phyloP scores from a whole-genome alignment of 2,797 vertebrate genomes.

The Poecilia picta region DNA sequence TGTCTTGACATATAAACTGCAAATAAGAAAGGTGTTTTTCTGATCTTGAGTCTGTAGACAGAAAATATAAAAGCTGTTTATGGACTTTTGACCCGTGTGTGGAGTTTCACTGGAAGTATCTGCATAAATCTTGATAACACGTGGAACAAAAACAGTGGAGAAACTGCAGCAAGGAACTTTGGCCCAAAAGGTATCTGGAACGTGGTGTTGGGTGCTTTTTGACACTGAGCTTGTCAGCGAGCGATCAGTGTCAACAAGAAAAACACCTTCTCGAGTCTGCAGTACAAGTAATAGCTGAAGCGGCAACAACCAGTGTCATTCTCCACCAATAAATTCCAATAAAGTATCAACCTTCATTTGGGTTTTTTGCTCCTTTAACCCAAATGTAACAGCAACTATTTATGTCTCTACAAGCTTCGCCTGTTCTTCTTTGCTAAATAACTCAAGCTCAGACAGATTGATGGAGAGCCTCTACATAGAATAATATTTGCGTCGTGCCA shows the following conservation, averaged over 20 bases:
- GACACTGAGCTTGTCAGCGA: constrained; percentile 31
- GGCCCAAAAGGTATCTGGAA: constrained; percentile 25
- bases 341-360: neutral
- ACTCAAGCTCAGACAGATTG: neutral
- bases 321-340: neutral
- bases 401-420: neutral
- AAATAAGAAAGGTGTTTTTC: constrained; percentile 19
- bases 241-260: constrained; percentile 39
- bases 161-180: constrained; percentile 43
- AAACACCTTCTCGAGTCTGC: constrained; percentile 31
- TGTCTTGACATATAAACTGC: constrained; percentile 8
- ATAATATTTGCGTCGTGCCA: neutral
- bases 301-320: neutral
- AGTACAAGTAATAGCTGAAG: neutral
- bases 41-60: constrained; percentile 12
- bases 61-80: constrained; percentile 12
- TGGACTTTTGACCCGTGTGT: constrained; percentile 33
- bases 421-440: neutral
- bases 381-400: neutral
- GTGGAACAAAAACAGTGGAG: constrained; percentile 25
- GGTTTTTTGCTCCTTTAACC: neutral
- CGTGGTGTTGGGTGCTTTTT: constrained; percentile 1
- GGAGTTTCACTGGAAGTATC: constrained; percentile 37
- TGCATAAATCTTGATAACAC: constrained; percentile 39
- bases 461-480: neutral